Evolutionary conservation across 2,888 invertebrate genomes (phyloP).

Genomic region (Drosophila ezoana): DNA sequence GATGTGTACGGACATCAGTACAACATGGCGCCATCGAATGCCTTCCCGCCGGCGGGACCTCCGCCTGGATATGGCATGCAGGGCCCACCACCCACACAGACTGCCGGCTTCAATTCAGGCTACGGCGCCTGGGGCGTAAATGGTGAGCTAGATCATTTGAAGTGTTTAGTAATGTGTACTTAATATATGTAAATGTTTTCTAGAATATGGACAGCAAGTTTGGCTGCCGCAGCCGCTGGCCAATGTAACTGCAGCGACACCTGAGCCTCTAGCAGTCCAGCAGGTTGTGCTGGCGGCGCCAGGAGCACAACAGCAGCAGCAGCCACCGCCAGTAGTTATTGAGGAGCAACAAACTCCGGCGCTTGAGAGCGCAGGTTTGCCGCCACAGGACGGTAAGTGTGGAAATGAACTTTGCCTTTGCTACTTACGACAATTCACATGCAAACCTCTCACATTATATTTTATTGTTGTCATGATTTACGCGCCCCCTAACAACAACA

Average conservation of each 20-base stretch:
- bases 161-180: neutral
- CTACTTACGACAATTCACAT: conserved; percentile 71
- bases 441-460: conserved; percentile 72
- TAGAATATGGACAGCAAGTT: conserved; percentile 77
- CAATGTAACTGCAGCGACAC: conserved; percentile 43
- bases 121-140: conserved; percentile 82
- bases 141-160: conserved; percentile 35
- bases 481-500: conserved; percentile 50
- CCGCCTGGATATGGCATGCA: conserved; percentile 68
- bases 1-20: conserved; percentile 75
- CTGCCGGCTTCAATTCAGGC: conserved; percentile 66
- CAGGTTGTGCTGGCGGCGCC: conserved; percentile 25
- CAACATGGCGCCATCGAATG: conserved; percentile 69
- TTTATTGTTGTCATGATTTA: conserved; percentile 71
- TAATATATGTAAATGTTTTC: neutral
- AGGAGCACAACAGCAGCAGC: conserved; percentile 37
- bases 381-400: conserved; percentile 84
- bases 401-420: conserved; percentile 64
- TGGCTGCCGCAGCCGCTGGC: conserved; percentile 72
- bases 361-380: conserved; percentile 72
- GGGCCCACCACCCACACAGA: conserved; percentile 67
- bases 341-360: conserved; percentile 57
- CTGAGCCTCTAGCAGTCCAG: conserved; percentile 37
- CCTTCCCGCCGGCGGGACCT: conserved; percentile 69
- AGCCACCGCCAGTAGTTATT: conserved; percentile 36